phyloP scores from a whole-genome alignment of 2,797 vertebrate genomes.

The Trachops cirrhosus region DNA sequence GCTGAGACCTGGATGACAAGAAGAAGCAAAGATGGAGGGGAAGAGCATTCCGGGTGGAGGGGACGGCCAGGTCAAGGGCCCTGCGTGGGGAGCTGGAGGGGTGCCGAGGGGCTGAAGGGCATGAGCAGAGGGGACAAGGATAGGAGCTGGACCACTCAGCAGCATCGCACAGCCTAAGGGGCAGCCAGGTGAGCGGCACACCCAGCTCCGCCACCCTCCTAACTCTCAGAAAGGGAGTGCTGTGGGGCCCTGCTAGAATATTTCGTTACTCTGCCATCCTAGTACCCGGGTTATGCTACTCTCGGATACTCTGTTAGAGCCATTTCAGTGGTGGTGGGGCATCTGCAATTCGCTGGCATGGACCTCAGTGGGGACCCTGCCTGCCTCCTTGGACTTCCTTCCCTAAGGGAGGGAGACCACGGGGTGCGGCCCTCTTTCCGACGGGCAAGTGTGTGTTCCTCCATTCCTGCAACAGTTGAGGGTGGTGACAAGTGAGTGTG shows the following conservation, averaged over 20 bases:
- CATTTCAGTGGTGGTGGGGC: background rate
- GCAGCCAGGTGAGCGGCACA: background rate
- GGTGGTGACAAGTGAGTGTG: background rate
- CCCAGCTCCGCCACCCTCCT: background rate
- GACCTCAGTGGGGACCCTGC: background rate
- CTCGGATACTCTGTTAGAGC: background rate
- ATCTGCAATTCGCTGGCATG: background rate
- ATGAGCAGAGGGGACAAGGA: background rate
- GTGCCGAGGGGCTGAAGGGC: fast-evolving
- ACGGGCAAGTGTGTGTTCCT: background rate
- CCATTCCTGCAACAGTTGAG: fast-evolving
- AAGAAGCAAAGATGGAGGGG: background rate
- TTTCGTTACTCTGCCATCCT: background rate
- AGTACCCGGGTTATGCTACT: too few relatives aligned
- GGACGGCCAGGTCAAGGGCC: background rate
- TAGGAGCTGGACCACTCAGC: background rate
- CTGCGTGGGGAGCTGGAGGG: background rate
- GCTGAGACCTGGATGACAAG: background rate
- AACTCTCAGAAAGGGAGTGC: too few relatives aligned
- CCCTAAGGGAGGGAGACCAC: background rate
- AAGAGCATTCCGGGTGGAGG: background rate
- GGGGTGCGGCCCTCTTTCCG: background rate
- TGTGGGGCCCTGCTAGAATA: background rate
- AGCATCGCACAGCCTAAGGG: background rate
- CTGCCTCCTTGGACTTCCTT: background rate